Evolutionary conservation across 2,113 vertebrate genomes (phyloP).

Genomic region (Chroicocephalus ridibundus): DNA sequence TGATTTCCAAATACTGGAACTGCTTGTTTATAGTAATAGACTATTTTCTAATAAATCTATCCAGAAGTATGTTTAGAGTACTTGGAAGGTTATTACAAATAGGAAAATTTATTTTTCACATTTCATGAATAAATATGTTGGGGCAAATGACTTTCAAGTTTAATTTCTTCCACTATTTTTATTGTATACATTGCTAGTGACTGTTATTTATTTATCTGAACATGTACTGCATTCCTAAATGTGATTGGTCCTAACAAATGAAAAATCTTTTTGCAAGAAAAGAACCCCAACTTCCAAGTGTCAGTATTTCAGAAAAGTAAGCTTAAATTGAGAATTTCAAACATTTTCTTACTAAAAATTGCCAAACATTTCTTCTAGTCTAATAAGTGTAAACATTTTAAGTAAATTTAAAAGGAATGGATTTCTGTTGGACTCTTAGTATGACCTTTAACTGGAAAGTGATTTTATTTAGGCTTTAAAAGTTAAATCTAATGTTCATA

Average conservation of each 20-base stretch:
- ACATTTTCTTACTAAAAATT: not conserved
- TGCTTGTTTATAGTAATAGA: not conserved
- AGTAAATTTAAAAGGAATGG: not conserved
- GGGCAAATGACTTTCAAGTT: not conserved
- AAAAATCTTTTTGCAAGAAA: not conserved
- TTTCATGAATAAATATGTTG: not conserved
- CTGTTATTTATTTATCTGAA: not conserved
- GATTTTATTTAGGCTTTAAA: not conserved
- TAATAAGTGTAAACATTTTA: not conserved
- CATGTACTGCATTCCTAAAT: not conserved
- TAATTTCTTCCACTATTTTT: not conserved
- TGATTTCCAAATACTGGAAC: not conserved
- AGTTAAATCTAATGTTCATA: not conserved
- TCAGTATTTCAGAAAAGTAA: not conserved
- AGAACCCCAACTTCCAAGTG: fast-evolving
- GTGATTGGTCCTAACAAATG: not conserved
- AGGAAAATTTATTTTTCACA: not conserved
- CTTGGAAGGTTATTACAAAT: not conserved
- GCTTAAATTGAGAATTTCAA: not conserved
- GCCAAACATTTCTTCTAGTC: not conserved
- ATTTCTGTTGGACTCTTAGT: not conserved
- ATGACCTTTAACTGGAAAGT: not conserved
- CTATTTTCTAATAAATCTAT: not conserved
- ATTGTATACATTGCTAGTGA: not conserved
- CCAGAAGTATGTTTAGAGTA: not conserved